phyloP scores from a whole-genome alignment of 1,140 invertebrate genomes.

The Cyclargus thomasi region DNA sequence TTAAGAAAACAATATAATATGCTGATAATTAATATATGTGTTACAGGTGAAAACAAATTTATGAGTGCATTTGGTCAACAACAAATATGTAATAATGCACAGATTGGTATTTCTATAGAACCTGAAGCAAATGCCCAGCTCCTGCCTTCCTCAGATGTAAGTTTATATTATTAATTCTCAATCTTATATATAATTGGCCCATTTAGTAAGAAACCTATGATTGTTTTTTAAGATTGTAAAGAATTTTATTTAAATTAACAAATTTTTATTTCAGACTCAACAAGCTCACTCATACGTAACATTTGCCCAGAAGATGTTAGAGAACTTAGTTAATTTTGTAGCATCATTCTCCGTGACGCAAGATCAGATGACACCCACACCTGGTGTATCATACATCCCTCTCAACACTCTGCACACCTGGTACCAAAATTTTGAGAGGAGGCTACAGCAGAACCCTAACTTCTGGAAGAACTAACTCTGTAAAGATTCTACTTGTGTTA shows the following conservation, averaged over 20 bases:
- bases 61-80: conserved; percentile 82
- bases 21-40: not conserved
- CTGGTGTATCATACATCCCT: conserved; percentile 90
- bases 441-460: conserved; percentile 93
- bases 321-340: conserved; percentile 94
- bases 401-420: conserved; percentile 91
- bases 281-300: conserved; percentile 83
- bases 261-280: conserved; percentile 61
- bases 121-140: conserved; percentile 80
- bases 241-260: conserved; percentile 8
- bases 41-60: conserved; percentile 73
- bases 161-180: not conserved
- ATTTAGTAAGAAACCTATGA: too few species aligned
- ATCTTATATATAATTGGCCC: too few species aligned
- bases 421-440: conserved; percentile 94
- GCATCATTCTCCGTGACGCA: conserved; percentile 91
- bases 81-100: conserved; percentile 90
- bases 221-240: not conserved
- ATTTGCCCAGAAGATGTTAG: conserved; percentile 94
- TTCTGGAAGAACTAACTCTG: conserved; percentile 87
- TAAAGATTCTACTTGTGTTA: not conserved
- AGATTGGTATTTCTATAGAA: conserved; percentile 96
- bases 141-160: conserved; percentile 44
- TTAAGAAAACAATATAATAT: not conserved
- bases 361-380: conserved; percentile 86